Evolutionary conservation across 1,140 invertebrate species (phyloP).

Genomic region (Drosophila repletoides): DNA sequence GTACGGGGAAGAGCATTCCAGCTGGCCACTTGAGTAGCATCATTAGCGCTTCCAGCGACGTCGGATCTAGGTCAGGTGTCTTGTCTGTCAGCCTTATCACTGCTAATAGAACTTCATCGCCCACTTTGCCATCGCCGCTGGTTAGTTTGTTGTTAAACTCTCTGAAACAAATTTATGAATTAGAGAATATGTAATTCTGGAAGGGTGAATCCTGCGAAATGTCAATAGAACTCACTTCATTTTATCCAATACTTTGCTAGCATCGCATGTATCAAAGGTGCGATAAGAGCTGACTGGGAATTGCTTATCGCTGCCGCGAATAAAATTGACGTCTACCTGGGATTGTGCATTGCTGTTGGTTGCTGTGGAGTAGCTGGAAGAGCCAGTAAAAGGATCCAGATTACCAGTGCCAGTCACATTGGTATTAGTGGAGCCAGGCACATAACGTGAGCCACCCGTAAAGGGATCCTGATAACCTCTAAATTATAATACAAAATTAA

Average conservation of each 20-base stretch:
- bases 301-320: conserved; percentile 58
- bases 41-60: conserved; percentile 85
- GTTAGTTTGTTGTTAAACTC: conserved; percentile 89
- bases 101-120: conserved; percentile 84
- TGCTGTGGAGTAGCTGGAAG: conserved; percentile 84
- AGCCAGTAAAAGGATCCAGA: conserved; percentile 87
- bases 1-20: conserved; percentile 92
- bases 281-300: conserved; percentile 78
- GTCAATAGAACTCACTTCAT: conserved; percentile 81
- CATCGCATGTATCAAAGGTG: conserved; percentile 83
- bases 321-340: conserved; percentile 65
- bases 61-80: conserved; percentile 76
- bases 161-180: too few relatives aligned
- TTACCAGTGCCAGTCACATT: conserved; percentile 69
- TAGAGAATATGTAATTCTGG: too few relatives aligned
- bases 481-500: conserved; percentile 18
- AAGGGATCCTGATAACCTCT: conserved; percentile 91
- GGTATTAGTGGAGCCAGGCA: conserved; percentile 52
- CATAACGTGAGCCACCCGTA: conserved; percentile 89
- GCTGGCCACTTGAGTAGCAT: conserved; percentile 89
- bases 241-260: conserved; percentile 84
- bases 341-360: conserved; percentile 25
- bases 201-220: too few relatives aligned
- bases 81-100: conserved; percentile 85
- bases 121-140: conserved; percentile 82